A percentile compares a stretch with the other conserved stretches of the same genome.
Conservation (phyloP, 2,888 invertebrate species). For the Cantharis lateralis region DNA sequence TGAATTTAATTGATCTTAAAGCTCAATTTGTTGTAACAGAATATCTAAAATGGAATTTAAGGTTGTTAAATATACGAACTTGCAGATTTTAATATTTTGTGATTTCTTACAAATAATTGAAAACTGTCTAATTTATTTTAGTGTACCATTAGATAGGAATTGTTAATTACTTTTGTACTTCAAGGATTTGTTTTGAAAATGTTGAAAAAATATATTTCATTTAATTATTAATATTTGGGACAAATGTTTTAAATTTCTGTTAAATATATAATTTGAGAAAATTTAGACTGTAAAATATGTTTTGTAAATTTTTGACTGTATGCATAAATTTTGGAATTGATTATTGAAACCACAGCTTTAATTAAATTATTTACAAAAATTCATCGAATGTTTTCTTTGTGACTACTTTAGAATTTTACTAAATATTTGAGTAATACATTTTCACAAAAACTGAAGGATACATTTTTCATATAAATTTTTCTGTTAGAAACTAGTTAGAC, state of each 20-base stretch:
- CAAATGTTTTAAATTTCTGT: background rate
- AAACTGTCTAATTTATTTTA: background rate
- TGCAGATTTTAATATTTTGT: background rate
- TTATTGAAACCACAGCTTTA: background rate
- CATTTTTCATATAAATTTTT: no score
- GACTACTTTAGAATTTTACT: no score
- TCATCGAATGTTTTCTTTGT: background rate
- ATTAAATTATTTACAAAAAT: background rate
- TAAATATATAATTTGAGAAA: background rate
- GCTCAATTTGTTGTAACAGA: background rate
- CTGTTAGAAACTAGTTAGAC: no score
- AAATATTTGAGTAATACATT: background rate
- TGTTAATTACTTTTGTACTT: background rate
- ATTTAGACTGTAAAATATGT: background rate
- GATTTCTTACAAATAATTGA: background rate
- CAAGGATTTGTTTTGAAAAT: background rate
- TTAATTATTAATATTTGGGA: no score
- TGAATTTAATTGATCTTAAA: background rate
- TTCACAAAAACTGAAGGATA: no score
- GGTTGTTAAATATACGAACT: background rate
- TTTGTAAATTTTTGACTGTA: background rate
- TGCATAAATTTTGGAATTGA: background rate
- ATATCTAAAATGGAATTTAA: background rate
- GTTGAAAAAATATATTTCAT: background rate
- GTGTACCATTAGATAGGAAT: background rate